Evolutionary conservation across 2,888 invertebrate genomes (phyloP), one percentile per base, ranked within the genome.

Genomic region (Temnothorax ravouxi): DNA sequence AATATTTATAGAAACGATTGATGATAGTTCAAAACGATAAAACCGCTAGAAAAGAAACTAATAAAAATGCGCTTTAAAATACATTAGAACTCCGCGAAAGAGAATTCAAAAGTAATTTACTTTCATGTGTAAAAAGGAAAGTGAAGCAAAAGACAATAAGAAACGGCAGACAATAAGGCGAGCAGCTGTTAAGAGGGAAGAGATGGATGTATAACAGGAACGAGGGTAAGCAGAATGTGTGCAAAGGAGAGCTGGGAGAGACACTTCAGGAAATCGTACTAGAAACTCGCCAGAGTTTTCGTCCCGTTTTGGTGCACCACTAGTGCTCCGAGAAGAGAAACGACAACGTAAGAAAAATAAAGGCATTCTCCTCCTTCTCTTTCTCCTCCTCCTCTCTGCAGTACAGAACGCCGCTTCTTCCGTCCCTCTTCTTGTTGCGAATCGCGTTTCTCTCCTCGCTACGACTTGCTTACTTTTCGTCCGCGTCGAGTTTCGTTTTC

Each of bases 241-340:
- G 82, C 34, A 59, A 74, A 25, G 71, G 83, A 74, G 64, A 85
- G 69, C 69, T 85, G 74, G 54, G 74, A 77, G 84, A 87, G 66
- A 88, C 86, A 85, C 85, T 87, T 47, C 83, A 85, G 86, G 88
- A 91, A 90, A 91, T 89, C 88, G 89, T 88, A 86, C 89, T 83
- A 84, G 79, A 85, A 86, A 74, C 88, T 89, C 88, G 87, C 75
- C 72, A 25, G 84, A 83, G 83, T 74, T 90, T 84, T 85, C 81
- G 79, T 87, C 87, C 87, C 89, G 74, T 89, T 92, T 90, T 88
- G 90, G 88, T 80, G 87, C 83, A 77, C 71, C 83, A 79, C 91
- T 80, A 83, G 81, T 77, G 74, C 84, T 80, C 62, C 79, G 86
- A 84, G 80, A 83, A 69, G 69, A 64, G 71, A 83, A 85, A 91